phyloP scores from a whole-genome alignment of 2,797 vertebrate genomes.

The Gadopsis bispinosus region DNA sequence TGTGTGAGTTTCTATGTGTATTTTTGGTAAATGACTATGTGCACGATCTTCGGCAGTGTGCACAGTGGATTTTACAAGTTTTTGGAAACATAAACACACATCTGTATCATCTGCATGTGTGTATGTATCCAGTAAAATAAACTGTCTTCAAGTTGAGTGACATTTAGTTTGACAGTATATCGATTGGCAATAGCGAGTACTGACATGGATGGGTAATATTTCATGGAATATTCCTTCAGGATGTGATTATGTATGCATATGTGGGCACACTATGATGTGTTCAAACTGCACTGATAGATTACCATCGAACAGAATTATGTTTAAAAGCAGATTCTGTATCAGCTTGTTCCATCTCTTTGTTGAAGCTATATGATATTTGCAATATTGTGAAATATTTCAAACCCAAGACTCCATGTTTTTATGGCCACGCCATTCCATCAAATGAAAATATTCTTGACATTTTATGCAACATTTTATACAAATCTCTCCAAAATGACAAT shows the following conservation, averaged over 20 bases:
- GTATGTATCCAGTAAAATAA: conserved; percentile 10
- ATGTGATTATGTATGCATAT: not conserved
- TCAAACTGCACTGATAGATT: not conserved
- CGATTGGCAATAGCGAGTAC: not conserved
- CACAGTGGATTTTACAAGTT: conserved; percentile 26
- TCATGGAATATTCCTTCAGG: conserved; percentile 1
- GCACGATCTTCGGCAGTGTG: conserved; percentile 10
- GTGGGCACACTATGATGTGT: not conserved
- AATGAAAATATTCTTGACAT: not conserved
- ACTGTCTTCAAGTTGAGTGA: not conserved
- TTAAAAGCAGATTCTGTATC: not conserved
- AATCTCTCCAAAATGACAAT: not conserved
- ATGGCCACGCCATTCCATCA: not conserved
- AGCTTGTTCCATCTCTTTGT: not conserved
- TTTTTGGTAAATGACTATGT: conserved; percentile 29
- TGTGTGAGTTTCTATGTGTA: conserved; percentile 30
- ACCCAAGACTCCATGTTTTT: not conserved
- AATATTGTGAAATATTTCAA: not conserved
- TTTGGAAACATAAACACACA: conserved; percentile 3
- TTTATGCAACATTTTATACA: not conserved
- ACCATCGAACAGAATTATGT: too few relatives aligned
- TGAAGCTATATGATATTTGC: not conserved
- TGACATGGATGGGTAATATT: not conserved
- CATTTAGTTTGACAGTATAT: conserved; percentile 3
- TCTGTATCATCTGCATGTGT: not conserved